phyloP scores from a whole-genome alignment of 2,113 vertebrate species.

The Colius striatus region DNA sequence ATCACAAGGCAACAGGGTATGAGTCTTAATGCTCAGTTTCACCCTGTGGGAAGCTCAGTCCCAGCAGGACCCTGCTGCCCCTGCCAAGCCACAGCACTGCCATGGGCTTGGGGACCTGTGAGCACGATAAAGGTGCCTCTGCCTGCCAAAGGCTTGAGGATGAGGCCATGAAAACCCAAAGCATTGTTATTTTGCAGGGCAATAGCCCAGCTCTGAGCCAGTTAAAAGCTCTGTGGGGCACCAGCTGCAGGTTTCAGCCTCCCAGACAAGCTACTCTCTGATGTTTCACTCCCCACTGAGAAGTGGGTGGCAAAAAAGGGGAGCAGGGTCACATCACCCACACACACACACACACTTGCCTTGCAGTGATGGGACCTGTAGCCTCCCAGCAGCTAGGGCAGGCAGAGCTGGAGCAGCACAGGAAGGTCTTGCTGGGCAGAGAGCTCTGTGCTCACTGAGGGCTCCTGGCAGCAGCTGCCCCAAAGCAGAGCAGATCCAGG shows the following conservation, averaged over 20 bases:
- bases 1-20: rapidly evolving
- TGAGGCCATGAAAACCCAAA: rapidly evolving
- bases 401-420: rapidly evolving
- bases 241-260: background rate
- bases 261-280: rapidly evolving
- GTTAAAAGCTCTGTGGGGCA: background rate
- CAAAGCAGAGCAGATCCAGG: background rate
- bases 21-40: rapidly evolving
- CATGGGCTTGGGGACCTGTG: rapidly evolving
- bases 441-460: background rate
- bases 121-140: rapidly evolving
- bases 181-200: background rate
- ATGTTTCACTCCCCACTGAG: background rate
- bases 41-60: background rate
- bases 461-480: rapidly evolving
- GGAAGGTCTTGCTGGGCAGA: rapidly evolving
- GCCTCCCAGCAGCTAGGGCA: rapidly evolving
- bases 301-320: background rate
- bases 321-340: rapidly evolving
- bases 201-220: rapidly evolving
- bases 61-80: background rate
- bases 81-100: background rate
- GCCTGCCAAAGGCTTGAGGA: rapidly evolving
- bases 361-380: background rate
- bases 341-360: background rate